Conservation (phyloP, 2,797 vertebrate species). For the Esox masquinongy region DNA sequence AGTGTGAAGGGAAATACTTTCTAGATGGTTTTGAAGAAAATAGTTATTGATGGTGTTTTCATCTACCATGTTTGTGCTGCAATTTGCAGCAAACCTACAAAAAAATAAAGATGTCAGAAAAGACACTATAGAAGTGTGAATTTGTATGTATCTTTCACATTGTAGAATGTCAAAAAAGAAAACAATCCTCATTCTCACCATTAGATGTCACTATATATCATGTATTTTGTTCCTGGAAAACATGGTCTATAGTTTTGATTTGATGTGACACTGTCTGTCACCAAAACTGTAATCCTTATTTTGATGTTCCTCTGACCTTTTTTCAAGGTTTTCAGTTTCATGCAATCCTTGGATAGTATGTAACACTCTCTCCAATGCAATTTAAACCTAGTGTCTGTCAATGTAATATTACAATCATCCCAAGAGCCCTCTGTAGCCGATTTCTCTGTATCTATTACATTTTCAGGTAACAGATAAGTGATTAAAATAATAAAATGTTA, state of each 20-base stretch:
- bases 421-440: not conserved
- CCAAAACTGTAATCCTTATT: not conserved
- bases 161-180: not conserved
- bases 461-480: not conserved
- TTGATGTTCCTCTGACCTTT: not conserved
- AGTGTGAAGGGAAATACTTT: too few relatives aligned
- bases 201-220: conserved; percentile 42
- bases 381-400: not conserved
- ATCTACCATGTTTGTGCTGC: too few relatives aligned
- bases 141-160: not conserved
- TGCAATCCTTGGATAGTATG: not conserved
- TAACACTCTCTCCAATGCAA: not conserved
- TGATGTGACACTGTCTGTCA: not conserved
- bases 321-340: not conserved
- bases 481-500: not conserved
- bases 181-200: conserved; percentile 24
- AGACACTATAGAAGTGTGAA: not conserved
- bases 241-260: not conserved
- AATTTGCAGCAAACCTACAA: too few relatives aligned
- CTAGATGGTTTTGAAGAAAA: too few relatives aligned
- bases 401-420: not conserved
- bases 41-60: too few relatives aligned
- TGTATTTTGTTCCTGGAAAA: not conserved
- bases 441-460: not conserved
- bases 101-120: too few relatives aligned